Evolutionary conservation across 2,888 invertebrate species (phyloP), one percentile per base, ranked within the genome.

Genomic region (Eristalinus aeneus): DNA sequence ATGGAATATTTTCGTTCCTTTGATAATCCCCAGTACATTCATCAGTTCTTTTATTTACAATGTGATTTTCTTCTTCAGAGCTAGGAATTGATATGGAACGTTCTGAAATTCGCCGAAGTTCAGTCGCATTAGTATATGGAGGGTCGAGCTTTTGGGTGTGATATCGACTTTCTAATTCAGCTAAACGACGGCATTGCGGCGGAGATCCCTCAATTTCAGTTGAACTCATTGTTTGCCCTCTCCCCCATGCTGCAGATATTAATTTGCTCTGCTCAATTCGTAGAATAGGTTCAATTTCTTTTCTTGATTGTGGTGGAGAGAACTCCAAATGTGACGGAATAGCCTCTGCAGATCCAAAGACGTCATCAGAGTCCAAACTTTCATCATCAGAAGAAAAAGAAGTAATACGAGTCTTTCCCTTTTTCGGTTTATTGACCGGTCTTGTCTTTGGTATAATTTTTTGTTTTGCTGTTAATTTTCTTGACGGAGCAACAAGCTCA

Each of bases 141-240:
- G 94, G 94, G 90, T 96, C 96, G 2, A 95, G 92, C 63, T 94
- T 94, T 90, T 95, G 94, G 89, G 95, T 94, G 88, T 95, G 94
- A 89, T 95, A 95, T 82, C 95, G 95, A 87, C 94, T 95, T 91
- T 95, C 95, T 1, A 95, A 91, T 88, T 95, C 95, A 0, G 94
- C 94, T 34, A 95, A 90, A 88, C 95, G 95, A 6, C 96, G 93
- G 88, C 95, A 95, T 88, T 95, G 95, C 0, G 96, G 96, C 0
- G 96, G 96, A 0, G 96, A 96, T 0, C 96, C 96, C 91, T 96
- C 96, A 6, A 96, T 95, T 93, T 96, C 96, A 0, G 96, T 96
- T 0, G 96, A 96, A 88, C 96, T 96, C 96, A 96, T 96, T 0
- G 95, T 95, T 91, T 96, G 96, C 0, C 95, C 95, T 88, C 95